Evolutionary conservation across 2,113 vertebrate species (phyloP).

Genomic region (Gracilinanus agilis): DNA sequence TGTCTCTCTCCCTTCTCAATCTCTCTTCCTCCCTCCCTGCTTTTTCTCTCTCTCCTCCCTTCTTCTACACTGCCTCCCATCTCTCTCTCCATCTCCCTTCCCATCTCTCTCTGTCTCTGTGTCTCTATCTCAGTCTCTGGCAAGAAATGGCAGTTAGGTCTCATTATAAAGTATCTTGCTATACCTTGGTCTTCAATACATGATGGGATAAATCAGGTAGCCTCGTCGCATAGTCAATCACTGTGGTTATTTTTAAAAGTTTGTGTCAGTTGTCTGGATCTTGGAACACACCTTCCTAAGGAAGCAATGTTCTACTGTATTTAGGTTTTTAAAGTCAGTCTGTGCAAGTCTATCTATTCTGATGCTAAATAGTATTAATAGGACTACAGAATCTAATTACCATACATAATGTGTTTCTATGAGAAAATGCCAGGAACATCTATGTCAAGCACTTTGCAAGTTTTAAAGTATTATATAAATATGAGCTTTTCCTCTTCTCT

Average conservation of each 20-base stretch:
- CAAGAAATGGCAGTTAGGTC: slow-evolving; percentile 43
- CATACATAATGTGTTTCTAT: neutral
- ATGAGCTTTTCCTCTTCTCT: neutral
- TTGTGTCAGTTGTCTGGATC: neutral
- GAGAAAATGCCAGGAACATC: neutral
- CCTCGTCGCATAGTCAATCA: neutral
- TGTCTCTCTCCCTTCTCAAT: no score
- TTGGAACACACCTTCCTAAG: neutral
- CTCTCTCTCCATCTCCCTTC: neutral
- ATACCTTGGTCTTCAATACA: slow-evolving; percentile 30
- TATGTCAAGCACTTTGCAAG: neutral
- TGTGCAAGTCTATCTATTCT: neutral
- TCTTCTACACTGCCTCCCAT: no score
- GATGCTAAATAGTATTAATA: neutral
- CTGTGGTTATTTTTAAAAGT: neutral
- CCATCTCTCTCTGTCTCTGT: no score
- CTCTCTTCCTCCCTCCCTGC: no score
- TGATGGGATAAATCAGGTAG: neutral
- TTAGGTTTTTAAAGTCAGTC: neutral
- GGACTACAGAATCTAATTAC: neutral
- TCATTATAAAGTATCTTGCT: slow-evolving; percentile 3
- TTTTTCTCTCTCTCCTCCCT: neutral
- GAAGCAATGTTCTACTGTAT: neutral
- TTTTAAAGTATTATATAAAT: neutral
- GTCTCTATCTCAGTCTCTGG: neutral